Evolutionary conservation across 2,113 vertebrate species (phyloP).

Genomic region (Cyanoderma ruficeps): DNA sequence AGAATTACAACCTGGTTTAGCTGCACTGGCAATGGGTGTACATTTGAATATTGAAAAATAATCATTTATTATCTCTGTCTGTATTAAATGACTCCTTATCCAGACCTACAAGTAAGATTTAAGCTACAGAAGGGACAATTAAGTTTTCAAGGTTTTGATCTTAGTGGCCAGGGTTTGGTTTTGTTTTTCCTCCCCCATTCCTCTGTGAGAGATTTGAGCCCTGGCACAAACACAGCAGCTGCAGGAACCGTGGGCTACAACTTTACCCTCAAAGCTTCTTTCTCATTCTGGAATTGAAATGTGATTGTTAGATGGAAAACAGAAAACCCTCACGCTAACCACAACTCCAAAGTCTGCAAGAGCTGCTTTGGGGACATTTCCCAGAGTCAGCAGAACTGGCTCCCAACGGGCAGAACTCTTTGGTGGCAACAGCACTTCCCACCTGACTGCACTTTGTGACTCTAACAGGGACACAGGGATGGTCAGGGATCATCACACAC

Average conservation of each 20-base stretch:
- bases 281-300: conserved; percentile 34
- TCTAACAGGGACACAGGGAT: accelerated
- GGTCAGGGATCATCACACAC: not conserved
- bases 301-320: conserved; percentile 23
- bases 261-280: not conserved
- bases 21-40: not conserved
- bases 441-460: not conserved
- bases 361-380: not conserved
- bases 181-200: not conserved
- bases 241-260: not conserved
- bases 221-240: not conserved
- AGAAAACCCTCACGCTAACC: not conserved
- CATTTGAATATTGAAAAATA: not conserved
- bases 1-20: not conserved
- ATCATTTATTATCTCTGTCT: not conserved
- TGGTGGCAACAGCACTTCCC: not conserved
- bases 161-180: not conserved
- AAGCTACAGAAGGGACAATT: not conserved
- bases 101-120: not conserved
- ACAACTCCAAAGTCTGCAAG: conserved; percentile 16
- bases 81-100: not conserved
- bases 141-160: not conserved
- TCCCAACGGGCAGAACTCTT: not conserved
- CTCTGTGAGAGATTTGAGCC: not conserved
- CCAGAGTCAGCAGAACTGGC: not conserved